These are phyloP conservation scores for Limnephilus auricula DNA, from an alignment of 2,888 invertebrate genomes.

Conservation along the genomic window DNA sequence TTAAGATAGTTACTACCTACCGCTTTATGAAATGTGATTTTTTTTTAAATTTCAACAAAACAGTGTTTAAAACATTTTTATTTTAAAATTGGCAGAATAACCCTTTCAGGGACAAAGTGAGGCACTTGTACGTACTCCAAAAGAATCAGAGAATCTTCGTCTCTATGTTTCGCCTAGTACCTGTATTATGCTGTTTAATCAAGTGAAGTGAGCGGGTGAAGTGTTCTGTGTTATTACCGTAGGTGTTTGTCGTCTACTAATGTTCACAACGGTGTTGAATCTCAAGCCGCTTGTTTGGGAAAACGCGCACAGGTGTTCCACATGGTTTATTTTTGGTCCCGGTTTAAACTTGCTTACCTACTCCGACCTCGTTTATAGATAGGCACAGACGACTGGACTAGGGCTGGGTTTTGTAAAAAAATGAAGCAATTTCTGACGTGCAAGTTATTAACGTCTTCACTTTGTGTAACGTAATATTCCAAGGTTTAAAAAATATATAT, in stretches of 20 bases:
- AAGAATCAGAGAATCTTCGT: background rate
- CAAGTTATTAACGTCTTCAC: background rate
- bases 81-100: background rate
- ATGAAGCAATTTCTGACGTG: background rate
- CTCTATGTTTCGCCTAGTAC: background rate
- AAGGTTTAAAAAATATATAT: too few species aligned
- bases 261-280: slow-evolving; percentile 11
- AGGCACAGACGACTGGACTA: background rate
- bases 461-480: too few species aligned
- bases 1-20: too few species aligned
- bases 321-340: slow-evolving; percentile 39
- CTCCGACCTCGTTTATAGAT: slow-evolving; percentile 17
- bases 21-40: background rate
- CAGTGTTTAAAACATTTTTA: background rate
- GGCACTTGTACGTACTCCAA: background rate
- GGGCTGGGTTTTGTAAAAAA: background rate
- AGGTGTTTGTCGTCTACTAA: slow-evolving; percentile 15
- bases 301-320: slow-evolving; percentile 46
- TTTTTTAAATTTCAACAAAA: background rate
- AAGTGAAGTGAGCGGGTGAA: slow-evolving; percentile 2
- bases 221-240: background rate
- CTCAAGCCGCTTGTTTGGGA: slow-evolving; percentile 15
- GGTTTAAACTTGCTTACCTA: slow-evolving; percentile 6
- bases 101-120: background rate
- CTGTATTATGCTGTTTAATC: background rate